A percentile compares a stretch with the other conserved stretches of the same genome.
Evolutionary conservation across 2,113 vertebrate species (phyloP).

Genomic region (Trochalopteron elliotii): DNA sequence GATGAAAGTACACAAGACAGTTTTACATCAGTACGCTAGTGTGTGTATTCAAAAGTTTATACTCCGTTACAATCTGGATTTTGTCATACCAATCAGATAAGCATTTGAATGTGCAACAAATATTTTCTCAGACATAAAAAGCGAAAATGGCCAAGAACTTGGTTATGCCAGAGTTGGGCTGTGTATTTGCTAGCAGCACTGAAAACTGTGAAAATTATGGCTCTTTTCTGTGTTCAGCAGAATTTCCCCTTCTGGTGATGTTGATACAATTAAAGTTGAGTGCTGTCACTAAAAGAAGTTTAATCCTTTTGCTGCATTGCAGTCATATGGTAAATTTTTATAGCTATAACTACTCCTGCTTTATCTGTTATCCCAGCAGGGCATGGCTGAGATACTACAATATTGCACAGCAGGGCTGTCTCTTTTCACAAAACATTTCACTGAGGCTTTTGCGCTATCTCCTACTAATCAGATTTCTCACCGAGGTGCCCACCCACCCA

Average conservation of each 20-base stretch:
- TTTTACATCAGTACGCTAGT: background rate
- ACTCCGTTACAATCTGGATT: background rate
- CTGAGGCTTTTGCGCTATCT: background rate
- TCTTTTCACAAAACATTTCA: slow-evolving; percentile 13
- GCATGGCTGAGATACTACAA: background rate
- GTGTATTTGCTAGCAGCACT: background rate
- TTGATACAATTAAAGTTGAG: background rate
- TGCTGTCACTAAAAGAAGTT: background rate
- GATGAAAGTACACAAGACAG: background rate
- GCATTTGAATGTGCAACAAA: background rate
- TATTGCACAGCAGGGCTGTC: slow-evolving; percentile 28
- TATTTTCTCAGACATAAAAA: background rate
- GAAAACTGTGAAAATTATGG: background rate
- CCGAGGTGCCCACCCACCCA: background rate
- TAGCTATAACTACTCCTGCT: slow-evolving; percentile 6
- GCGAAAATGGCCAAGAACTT: background rate
- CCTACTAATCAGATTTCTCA: slow-evolving; percentile 49
- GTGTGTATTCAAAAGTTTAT: background rate
- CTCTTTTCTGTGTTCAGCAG: background rate
- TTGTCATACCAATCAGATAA: background rate
- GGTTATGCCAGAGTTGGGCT: background rate
- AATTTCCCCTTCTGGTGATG: background rate
- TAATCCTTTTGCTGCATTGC: background rate
- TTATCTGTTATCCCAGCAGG: slow-evolving; percentile 48
- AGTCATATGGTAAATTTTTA: slow-evolving; percentile 46